Base-by-base conservation (phyloP, 2,888 invertebrate species). In the Lasius fuliginosus region DNA sequence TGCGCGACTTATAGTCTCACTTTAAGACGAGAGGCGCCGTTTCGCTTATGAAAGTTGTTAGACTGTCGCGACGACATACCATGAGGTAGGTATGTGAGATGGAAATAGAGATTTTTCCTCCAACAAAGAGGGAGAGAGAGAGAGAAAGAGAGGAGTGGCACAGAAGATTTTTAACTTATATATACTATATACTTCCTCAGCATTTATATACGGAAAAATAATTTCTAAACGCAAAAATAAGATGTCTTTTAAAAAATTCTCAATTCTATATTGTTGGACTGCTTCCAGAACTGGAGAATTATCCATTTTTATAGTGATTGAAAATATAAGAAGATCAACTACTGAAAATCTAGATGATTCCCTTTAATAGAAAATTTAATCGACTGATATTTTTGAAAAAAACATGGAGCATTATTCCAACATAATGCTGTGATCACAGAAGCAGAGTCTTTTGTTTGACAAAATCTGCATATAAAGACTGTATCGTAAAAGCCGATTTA, bases 1-100 rank as follows among this genome's bases (percentile, higher is more conserved):
- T 86, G 86, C 82, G 36, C 71, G 71, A 75, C 69, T 76, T 77
- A 56, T 56, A 60, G 77, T 58, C 58, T 49, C 60, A 46, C 60
- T 65, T 33, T 49, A 65, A 75, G 62, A 64, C 27, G 40, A 65
- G 46, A 49, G 53, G 64, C 68, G 71, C 69, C 85, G 46, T 71
- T 81, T 69, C 53, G 58, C 58, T 79, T 79, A 79, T 79, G 75
- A 68, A 81, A 73, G 79, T 81, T 73, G 74, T 79, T 71, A 73
- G 33, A 76, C 27, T 42, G 65, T 30, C 64, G 42, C 46, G 27
- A 77, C 67, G 42, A 27, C 60, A 60, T 53, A 67, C 49, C 40
- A 30, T n/a, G 53, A 53, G 8, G n/a, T 53, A 76, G 18, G 33
- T 23, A 12, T 30, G 30, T 53, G 46, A 49, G 42, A 67, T 36